Conservation (phyloP, 2,113 vertebrate genomes). For the Calyptommatus sinebrachiatus region DNA sequence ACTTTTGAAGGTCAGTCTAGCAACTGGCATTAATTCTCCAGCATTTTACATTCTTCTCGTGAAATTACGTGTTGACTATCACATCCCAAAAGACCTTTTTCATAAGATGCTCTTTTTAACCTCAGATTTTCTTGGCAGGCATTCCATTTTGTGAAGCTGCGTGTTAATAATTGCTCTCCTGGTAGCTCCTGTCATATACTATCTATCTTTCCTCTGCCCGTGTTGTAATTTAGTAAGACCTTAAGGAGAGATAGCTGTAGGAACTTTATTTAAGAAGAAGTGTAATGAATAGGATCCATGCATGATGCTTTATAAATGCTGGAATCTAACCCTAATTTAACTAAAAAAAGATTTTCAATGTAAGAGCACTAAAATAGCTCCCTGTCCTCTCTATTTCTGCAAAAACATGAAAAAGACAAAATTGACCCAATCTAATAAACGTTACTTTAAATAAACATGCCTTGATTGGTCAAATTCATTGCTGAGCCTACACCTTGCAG, state of each 20-base stretch:
- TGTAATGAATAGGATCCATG: neutral
- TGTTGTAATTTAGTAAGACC: slow-evolving; percentile 25
- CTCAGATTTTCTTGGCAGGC: slow-evolving; percentile 19
- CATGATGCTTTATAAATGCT: neutral
- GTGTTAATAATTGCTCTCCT: slow-evolving; percentile 44
- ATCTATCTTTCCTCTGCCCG: slow-evolving; percentile 42
- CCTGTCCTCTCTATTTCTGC: neutral
- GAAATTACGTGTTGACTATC: neutral
- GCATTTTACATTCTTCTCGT: slow-evolving; percentile 12
- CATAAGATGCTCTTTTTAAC: neutral
- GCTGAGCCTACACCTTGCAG: too few species aligned
- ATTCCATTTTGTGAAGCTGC: slow-evolving; percentile 38
- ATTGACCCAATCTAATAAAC: too few species aligned
- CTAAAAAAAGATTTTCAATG: neutral
- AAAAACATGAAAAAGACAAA: too few species aligned
- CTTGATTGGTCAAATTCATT: too few species aligned
- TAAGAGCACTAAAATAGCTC: neutral
- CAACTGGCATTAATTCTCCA: slow-evolving; percentile 6
- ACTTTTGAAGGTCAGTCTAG: slow-evolving; percentile 30
- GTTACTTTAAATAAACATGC: too few species aligned
- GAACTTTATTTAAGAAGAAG: slow-evolving; percentile 24
- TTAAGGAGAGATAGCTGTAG: slow-evolving; percentile 25
- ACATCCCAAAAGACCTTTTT: slow-evolving; percentile 29
- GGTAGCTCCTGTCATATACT: slow-evolving; percentile 21
- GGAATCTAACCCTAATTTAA: neutral